These are phyloP conservation scores for Calliopum simillimum DNA, from an alignment of 2,888 invertebrate genomes.

Conservation along the genomic window DNA sequence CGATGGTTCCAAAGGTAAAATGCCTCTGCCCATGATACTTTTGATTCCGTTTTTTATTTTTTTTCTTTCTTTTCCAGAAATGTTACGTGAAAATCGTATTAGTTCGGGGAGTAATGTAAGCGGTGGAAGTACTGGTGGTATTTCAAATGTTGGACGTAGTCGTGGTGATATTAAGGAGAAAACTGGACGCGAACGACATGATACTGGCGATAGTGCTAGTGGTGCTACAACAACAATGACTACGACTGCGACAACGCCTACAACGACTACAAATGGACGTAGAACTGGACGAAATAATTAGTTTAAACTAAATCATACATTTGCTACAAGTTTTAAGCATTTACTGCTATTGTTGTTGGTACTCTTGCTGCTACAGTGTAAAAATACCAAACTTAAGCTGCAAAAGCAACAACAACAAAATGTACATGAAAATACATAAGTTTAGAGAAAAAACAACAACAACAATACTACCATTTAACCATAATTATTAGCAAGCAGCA, in stretches of 20 bases:
- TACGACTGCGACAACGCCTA: constrained; percentile 47
- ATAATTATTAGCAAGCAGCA: no score
- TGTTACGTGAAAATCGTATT: constrained; percentile 57
- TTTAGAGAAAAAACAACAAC: constrained; percentile 9
- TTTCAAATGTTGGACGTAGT: constrained; percentile 43
- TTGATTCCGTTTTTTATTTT: background rate
- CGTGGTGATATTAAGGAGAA: constrained; percentile 33
- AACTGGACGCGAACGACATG: constrained; percentile 53
- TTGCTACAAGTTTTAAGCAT: constrained; percentile 27
- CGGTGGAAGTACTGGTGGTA: constrained; percentile 49
- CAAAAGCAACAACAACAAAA: constrained; percentile 5
- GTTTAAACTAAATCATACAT: constrained; percentile 24
- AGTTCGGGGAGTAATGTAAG: constrained; percentile 53
- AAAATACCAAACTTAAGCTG: constrained; percentile 9
- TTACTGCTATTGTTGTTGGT: constrained; percentile 30
- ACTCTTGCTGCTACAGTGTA: constrained; percentile 27
- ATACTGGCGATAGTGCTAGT: constrained; percentile 54
- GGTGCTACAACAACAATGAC: constrained; percentile 45
- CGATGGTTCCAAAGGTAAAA: constrained; percentile 64
- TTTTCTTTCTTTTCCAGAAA: constrained; percentile 47
- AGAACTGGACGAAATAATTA: constrained; percentile 61
- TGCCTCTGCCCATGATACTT: constrained; percentile 47
- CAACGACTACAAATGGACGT: constrained; percentile 55
- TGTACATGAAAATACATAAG: constrained; percentile 3
- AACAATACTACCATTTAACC: constrained; percentile 13